These are phyloP conservation scores for Garra rufa DNA, from an alignment of 2,113 vertebrate genomes.

Conservation along the genomic window DNA sequence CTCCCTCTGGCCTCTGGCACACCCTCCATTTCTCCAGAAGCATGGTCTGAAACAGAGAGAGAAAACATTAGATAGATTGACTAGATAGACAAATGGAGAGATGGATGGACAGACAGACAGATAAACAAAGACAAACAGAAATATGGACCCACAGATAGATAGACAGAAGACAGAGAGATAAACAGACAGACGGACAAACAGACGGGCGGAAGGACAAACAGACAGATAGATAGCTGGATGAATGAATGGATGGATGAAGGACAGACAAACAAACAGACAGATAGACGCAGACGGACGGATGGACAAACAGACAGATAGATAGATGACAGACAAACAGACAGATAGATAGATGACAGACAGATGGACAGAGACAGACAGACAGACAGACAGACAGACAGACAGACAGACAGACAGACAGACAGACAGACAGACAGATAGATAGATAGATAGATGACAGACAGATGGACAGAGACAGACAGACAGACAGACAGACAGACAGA, in stretches of 20 bases:
- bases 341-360: not conserved
- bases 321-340: not conserved
- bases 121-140: not conserved
- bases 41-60: constrained; percentile 81
- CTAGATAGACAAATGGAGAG: not conserved
- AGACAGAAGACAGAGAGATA: not conserved
- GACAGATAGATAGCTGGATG: not conserved
- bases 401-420: not conserved
- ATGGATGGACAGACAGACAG: not conserved
- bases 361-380: not conserved
- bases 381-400: fast-evolving
- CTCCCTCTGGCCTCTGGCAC: constrained; percentile 76
- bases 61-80: not conserved
- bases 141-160: not conserved
- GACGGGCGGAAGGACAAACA: not conserved
- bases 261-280: not conserved
- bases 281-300: not conserved
- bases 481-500: not conserved
- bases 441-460: not conserved
- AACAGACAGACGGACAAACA: not conserved
- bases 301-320: not conserved
- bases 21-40: constrained; percentile 86
- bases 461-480: not conserved
- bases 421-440: not conserved
- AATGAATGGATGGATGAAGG: not conserved